Base-by-base conservation (phyloP, 1,140 invertebrate genomes). In the Streblospio benedicti region DNA sequence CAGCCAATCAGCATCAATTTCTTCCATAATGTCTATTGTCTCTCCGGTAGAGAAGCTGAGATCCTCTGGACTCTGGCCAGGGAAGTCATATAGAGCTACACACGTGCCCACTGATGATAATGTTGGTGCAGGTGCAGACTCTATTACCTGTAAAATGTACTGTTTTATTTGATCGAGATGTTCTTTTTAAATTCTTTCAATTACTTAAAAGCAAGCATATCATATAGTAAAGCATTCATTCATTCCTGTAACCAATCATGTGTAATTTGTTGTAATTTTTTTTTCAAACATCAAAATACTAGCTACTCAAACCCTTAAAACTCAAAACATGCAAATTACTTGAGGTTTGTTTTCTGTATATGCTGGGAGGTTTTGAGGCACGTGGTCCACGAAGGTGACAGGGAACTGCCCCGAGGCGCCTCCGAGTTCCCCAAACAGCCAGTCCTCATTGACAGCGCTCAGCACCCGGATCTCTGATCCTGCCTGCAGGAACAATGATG, bases 341-440 rank as follows among this genome's bases (percentile, higher is more conserved):
- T n/a, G n/a, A n/a, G n/a, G n/a, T n/a, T n/a, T n/a, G n/a, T n/a
- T n/a, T n/a, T n/a, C n/a, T n/a, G n/a, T n/a, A n/a, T n/a, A n/a
- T n/a, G n/a, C n/a, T n/a, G 54, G 27, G 16, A 56, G 27, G 25
- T 56, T 14, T 56, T 47, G 14, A 50, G 60, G 55, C 6, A 60
- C 23, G 12, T 33, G 57, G 18, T 66, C 83, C 30, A 91, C 84
- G 77, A 89, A 91, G 77, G 86, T 86, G 5, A 84, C 79, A 59
- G 89, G 90, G 76, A 91, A 91, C 71, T 89, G 86, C 50, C 89
- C 90, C 71, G 76, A 81, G 50, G 79, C 76, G 20, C 84, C 85
- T 57, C 83, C 77, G 49, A 79, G 83, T 70, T 87, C 84, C 27
- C 90, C 90, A 68, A 83, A 89, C 18, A 89, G 82, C 90, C 90